These are phyloP conservation scores for Plumapathes pennacea DNA, from an alignment of 92 coral and sea anemone genomes.

Conservation along the genomic window DNA sequence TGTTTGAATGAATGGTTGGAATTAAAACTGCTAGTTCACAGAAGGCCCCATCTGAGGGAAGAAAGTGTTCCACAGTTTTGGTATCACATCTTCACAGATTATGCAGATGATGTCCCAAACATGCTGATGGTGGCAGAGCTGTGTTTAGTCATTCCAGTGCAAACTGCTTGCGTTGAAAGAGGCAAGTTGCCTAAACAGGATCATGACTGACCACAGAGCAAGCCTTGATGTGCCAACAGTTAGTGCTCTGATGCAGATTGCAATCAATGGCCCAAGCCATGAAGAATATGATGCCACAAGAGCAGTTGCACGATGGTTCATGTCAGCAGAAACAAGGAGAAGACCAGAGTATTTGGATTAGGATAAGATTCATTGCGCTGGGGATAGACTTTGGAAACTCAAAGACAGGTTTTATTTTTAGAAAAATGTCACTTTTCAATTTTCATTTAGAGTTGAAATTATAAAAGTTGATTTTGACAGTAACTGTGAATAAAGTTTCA, in stretches of 20 bases:
- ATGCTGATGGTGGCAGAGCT: constrained; percentile 39
- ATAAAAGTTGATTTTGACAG: too few relatives aligned
- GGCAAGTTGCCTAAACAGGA: constrained; percentile 22
- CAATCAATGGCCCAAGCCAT: constrained; percentile 30
- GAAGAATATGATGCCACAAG: constrained; percentile 22
- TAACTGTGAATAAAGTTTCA: too few relatives aligned
- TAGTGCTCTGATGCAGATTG: constrained; percentile 25
- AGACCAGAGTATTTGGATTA: constrained; percentile 27
- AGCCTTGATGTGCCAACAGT: constrained; percentile 33
- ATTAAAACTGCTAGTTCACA: neutral
- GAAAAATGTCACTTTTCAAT: too few relatives aligned
- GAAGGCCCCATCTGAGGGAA: constrained; percentile 6
- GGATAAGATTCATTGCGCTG: too few relatives aligned
- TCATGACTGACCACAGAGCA: constrained; percentile 33
- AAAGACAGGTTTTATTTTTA: too few relatives aligned
- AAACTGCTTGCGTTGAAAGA: constrained; percentile 30
- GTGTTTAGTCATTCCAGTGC: constrained; percentile 37
- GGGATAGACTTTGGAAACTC: too few relatives aligned
- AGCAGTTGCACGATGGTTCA: constrained; percentile 30
- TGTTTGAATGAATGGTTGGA: constrained; percentile 20
- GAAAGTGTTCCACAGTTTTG: constrained; percentile 9
- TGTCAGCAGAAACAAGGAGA: constrained; percentile 23
- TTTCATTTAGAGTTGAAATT: too few relatives aligned
- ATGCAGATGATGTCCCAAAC: constrained; percentile 28
- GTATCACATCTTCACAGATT: constrained; percentile 17